Evolutionary conservation across 1,140 invertebrate genomes (phyloP).

Genomic region (Anagrus nilaparvatae): DNA sequence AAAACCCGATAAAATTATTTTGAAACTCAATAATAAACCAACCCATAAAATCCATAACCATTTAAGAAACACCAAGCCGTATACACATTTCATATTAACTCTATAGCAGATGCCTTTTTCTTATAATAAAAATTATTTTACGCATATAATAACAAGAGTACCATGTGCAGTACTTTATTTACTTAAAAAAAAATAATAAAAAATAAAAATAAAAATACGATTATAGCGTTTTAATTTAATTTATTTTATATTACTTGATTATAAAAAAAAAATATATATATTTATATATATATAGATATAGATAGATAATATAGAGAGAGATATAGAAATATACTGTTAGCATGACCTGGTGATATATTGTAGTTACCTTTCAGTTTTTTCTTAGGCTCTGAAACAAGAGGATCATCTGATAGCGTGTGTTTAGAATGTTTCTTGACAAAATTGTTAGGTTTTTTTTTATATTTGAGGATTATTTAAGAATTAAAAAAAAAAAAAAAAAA

Average conservation of each 20-base stretch:
- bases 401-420: slow-evolving; percentile 43
- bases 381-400: slow-evolving; percentile 62
- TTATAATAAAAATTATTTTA: no score
- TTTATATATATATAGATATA: slow-evolving; percentile 14
- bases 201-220: slow-evolving; percentile 23
- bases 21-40: no score
- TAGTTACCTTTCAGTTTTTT: slow-evolving; percentile 60
- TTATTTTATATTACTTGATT: no score
- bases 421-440: slow-evolving; percentile 40
- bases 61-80: no score
- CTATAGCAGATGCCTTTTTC: no score
- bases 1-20: no score
- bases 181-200: slow-evolving; percentile 20
- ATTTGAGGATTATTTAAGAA: no score
- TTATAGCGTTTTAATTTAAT: slow-evolving; percentile 24
- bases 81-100: no score
- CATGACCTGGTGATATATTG: slow-evolving; percentile 30
- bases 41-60: no score
- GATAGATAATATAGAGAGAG: no score
- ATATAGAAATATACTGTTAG: slow-evolving; percentile 26
- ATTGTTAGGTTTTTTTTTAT: slow-evolving; percentile 24
- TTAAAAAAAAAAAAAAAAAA: no score
- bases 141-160: no score
- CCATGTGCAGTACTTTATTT: slow-evolving; percentile 23
- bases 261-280: slow-evolving; percentile 12